Evolutionary conservation across 2,113 vertebrate genomes (phyloP).

Genomic region (Chionis minor): DNA sequence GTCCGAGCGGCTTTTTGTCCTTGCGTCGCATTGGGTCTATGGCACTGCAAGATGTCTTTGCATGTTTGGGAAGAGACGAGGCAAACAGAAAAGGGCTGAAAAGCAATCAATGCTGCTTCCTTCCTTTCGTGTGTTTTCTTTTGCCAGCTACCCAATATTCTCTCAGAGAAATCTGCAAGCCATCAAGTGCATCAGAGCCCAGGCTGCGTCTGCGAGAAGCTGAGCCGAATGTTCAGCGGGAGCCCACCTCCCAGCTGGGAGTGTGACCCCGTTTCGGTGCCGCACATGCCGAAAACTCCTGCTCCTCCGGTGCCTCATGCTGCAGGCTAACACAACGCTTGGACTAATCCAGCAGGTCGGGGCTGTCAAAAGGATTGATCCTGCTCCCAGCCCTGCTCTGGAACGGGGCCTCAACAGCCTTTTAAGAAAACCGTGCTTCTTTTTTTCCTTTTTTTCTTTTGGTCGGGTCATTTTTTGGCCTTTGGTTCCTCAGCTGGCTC

Average conservation of each 20-base stretch:
- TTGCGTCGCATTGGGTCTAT: fast-evolving
- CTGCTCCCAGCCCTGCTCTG: neutral
- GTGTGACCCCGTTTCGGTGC: neutral
- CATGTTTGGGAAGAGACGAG: neutral
- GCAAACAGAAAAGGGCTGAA: neutral
- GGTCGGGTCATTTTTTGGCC: neutral
- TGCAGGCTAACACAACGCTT: neutral
- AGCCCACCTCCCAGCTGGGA: neutral
- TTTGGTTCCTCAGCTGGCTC: neutral
- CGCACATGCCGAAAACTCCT: neutral
- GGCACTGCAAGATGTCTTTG: neutral
- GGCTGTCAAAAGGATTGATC: neutral
- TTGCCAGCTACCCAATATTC: neutral
- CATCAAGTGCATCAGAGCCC: neutral
- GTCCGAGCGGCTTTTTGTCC: fast-evolving
- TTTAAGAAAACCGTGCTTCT: neutral
- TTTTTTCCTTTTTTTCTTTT: neutral
- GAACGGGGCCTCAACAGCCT: fast-evolving
- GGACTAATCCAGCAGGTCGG: neutral
- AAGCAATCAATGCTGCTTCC: neutral
- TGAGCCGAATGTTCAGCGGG: neutral
- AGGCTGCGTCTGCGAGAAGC: neutral
- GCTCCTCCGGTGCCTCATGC: neutral
- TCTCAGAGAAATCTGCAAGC: slow-evolving; percentile 18
- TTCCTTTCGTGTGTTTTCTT: neutral